These are phyloP conservation scores for Polydrusus tereticollis DNA, from an alignment of 2,888 invertebrate genomes.

Conservation along the genomic window DNA sequence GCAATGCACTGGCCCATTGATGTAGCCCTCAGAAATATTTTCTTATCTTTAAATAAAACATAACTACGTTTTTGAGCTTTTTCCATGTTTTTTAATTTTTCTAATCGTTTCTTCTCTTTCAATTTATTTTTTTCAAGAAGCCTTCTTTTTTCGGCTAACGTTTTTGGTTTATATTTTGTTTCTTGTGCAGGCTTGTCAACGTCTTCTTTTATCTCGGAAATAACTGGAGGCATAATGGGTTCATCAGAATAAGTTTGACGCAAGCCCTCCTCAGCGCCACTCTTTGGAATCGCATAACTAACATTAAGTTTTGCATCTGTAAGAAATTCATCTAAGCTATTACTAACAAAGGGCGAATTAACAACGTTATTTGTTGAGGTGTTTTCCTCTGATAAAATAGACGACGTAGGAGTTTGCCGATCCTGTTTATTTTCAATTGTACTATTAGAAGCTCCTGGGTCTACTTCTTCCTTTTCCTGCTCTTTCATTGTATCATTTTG, in stretches of 20 bases:
- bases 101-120: slow-evolving; percentile 42
- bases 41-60: slow-evolving; percentile 53
- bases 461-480: neutral
- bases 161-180: slow-evolving; percentile 65
- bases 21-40: slow-evolving; percentile 54
- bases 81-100: slow-evolving; percentile 38
- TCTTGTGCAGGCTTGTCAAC: slow-evolving; percentile 41
- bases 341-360: slow-evolving; percentile 68
- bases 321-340: slow-evolving; percentile 69
- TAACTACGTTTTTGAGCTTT: slow-evolving; percentile 50
- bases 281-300: slow-evolving; percentile 65
- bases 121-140: slow-evolving; percentile 62
- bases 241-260: slow-evolving; percentile 48
- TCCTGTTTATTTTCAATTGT: neutral
- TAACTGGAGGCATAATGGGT: slow-evolving; percentile 44
- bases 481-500: neutral
- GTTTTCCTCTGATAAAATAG: slow-evolving; percentile 16
- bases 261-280: slow-evolving; percentile 60
- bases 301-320: slow-evolving; percentile 66
- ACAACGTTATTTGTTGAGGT: neutral
- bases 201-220: slow-evolving; percentile 20
- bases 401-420: neutral
- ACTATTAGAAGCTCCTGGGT: neutral
- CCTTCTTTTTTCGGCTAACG: slow-evolving; percentile 70
- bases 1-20: slow-evolving; percentile 48